A percentile compares a stretch with the other conserved stretches of the same genome.
Evolutionary conservation across 2,797 vertebrate genomes (phyloP).

Genomic region (Pangasius macronema): DNA sequence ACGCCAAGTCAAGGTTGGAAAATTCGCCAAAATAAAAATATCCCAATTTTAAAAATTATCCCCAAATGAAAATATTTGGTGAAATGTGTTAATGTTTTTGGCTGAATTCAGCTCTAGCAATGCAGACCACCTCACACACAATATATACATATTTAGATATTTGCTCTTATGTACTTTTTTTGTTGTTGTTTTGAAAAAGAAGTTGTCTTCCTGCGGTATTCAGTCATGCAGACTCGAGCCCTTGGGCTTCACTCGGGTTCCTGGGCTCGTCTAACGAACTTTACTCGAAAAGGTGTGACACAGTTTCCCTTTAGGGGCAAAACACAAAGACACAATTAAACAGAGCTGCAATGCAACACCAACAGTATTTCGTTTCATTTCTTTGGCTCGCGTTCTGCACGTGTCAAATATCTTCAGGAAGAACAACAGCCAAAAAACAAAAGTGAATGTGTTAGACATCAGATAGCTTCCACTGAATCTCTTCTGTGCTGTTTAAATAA

Average conservation of each 20-base stretch:
- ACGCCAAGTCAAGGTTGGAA: too few species aligned
- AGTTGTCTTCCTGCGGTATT: neutral
- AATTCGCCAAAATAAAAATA: too few species aligned
- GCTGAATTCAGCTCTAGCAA: neutral
- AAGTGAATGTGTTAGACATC: neutral
- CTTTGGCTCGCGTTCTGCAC: neutral
- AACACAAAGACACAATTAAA: neutral
- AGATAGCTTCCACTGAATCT: neutral
- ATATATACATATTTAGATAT: neutral
- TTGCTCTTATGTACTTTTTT: neutral
- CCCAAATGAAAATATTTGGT: too few species aligned
- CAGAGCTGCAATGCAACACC: neutral
- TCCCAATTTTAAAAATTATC: too few species aligned
- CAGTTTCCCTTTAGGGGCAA: neutral
- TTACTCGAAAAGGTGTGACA: neutral
- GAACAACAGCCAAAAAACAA: neutral
- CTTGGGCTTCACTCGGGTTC: neutral
- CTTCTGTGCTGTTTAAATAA: too few species aligned
- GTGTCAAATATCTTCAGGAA: neutral
- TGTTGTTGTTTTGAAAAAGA: neutral
- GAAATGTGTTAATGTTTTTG: neutral
- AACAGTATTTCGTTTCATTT: neutral
- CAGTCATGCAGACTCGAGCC: neutral
- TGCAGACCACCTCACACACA: neutral
- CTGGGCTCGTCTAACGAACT: neutral